Evolutionary conservation across 2,888 invertebrate species (phyloP).

Genomic region (Eupithecia abbreviata): DNA sequence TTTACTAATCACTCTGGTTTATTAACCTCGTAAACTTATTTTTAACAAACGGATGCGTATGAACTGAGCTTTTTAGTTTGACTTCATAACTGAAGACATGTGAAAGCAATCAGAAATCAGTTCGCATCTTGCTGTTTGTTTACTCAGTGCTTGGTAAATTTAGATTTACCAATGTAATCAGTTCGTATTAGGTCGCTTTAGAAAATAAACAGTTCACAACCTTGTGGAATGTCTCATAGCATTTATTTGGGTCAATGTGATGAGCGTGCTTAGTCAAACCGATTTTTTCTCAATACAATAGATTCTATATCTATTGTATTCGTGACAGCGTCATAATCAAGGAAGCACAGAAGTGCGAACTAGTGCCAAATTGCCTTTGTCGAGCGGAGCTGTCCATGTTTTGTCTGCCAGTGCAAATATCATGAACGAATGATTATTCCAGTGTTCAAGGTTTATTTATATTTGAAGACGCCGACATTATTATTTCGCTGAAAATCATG

Average conservation of each 20-base stretch:
- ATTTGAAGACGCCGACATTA: background rate
- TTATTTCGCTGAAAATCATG: background rate
- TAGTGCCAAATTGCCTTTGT: conserved; percentile 34
- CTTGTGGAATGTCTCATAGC: conserved; percentile 74
- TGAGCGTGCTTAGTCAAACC: conserved; percentile 73
- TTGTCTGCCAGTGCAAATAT: conserved; percentile 19
- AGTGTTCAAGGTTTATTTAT: conserved; percentile 15
- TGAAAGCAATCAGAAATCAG: conserved; percentile 63
- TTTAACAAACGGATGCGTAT: conserved; percentile 61
- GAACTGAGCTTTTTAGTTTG: conserved; percentile 55
- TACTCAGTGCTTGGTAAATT: conserved; percentile 79
- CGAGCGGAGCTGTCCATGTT: conserved; percentile 22
- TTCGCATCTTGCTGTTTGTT: conserved; percentile 75
- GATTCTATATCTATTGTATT: background rate
- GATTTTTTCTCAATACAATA: conserved; percentile 29
- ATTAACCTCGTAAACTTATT: conserved; percentile 68
- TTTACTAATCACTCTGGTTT: conserved; percentile 51
- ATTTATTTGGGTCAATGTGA: conserved; percentile 82
- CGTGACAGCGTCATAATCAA: conserved; percentile 22
- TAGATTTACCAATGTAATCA: conserved; percentile 72
- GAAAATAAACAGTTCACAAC: conserved; percentile 79
- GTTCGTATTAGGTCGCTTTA: conserved; percentile 79
- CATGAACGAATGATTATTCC: conserved; percentile 9
- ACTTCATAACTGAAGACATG: conserved; percentile 65
- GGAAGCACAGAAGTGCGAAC: conserved; percentile 18